Base-by-base conservation (phyloP, 2,113 vertebrate genomes). In the Vulpes ferrilata region DNA sequence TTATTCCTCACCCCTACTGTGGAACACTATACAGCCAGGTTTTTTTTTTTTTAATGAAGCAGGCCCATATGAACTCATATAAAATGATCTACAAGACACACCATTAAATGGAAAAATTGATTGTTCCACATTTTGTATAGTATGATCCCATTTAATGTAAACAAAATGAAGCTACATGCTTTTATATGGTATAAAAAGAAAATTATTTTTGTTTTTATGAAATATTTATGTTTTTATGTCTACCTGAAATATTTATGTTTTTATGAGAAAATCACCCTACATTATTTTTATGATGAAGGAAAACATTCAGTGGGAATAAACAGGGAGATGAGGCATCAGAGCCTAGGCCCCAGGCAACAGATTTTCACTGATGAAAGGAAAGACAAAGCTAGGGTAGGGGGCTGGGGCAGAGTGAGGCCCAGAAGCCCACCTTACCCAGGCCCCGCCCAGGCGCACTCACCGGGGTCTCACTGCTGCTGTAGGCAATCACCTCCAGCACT, bases 401-500 rank as follows among this genome's bases (percentile, higher is more conserved):
- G 11, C 19, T 16, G 25, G 27, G 22, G 65, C 17, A 10, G 16
- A 9, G 15, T 23, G 25, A 59, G 48, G 19, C 27, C 7, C 7
- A 1, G 5, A 88, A 51, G 59, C 25, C 62, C n/a, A 11, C 60
- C 84, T 43, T 5, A 9, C 35, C 69, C 57, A 12, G 25, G 81
- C 4, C 55, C 57, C 19, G 11, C 65, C 25, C 23, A 51, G 2
- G 84, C 0, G 32, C 85, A 99, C 99, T 99, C 97, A 99, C 99
- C 0, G 99, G 99, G 0, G 99, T 99, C 96, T 99, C 99, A 0
- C 98, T 99, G 80, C 98, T 99, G 81, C 99, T 99, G 65, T 99
- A 99, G 93, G 99, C 99, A 5, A 99, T 99, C 82, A 99, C 99
- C 97, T 99, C 99, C 88, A 99, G 86, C 43, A 99, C 99, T 0